Evolutionary conservation across 2,888 invertebrate species (phyloP), one percentile per base, ranked within the genome.

Genomic region (Graphium colonna): DNA sequence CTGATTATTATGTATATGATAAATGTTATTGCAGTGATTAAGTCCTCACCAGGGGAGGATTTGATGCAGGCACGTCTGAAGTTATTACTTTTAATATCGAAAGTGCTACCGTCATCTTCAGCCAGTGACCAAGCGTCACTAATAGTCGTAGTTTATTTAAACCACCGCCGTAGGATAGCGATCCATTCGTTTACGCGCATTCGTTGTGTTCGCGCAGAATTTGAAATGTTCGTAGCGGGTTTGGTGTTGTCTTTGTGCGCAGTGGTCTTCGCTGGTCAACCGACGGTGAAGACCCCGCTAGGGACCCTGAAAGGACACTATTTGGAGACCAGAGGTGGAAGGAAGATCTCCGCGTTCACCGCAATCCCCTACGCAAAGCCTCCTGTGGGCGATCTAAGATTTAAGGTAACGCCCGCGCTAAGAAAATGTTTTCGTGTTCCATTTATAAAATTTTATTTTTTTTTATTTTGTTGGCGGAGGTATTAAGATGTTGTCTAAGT

Each of bases 311-410:
- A 81, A 16, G 93, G 93, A 1, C 83, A 84, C 58, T 86, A 82
- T 56, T 77, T 92, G 79, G 82, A 77, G 56, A 91, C 91, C 0
- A 86, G 92, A 57, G 85, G 75, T 18, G 93, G 92, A 0, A 85
- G 90, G 56, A 79, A 87, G 58, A 90, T 93, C 63, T 77, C 91
- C 0, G 92, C 92, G 0, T 94, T 92, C 66, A 90, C 92, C 51
- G 91, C 92, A 1, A 83, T 94, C 41, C 94, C 94, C 0, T 94
- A 91, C 65, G 94, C 94, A 0, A 65, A 84, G 53, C 92, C 94
- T 0, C 94, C 94, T 0, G 40, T 93, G 1, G 91, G 88, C 10
- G 79, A 91, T 2, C 77, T 94, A 7, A 82, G 94, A 64, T 94
- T 94, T 71, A 89, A 92, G 91, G 93, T 93, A 79, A 72, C 4